A percentile compares a stretch with the other conserved stretches of the same genome.
Evolutionary conservation across 2,888 invertebrate genomes (phyloP).

Genomic region (Troides helena): DNA sequence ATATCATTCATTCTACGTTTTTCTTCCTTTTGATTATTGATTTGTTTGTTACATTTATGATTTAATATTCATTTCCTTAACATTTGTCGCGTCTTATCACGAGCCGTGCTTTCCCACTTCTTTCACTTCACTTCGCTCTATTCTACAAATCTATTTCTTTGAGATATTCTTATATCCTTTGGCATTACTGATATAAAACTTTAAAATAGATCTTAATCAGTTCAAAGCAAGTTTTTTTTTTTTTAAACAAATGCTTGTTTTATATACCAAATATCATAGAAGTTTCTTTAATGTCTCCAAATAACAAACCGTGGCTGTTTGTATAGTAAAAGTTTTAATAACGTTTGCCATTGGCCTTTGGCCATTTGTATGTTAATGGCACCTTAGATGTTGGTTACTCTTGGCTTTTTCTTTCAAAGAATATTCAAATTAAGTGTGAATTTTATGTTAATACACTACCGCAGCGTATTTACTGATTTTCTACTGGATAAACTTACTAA

Average conservation of each 20-base stretch:
- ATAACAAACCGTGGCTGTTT: not conserved
- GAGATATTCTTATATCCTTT: no score
- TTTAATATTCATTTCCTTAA: no score
- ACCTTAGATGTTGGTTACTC: not conserved
- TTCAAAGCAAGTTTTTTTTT: no score
- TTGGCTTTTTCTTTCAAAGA: conserved; percentile 1
- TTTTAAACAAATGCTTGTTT: not conserved
- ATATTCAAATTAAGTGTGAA: conserved; percentile 6
- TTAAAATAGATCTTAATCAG: no score
- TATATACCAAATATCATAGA: not conserved
- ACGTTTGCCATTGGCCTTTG: not conserved
- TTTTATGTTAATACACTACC: not conserved
- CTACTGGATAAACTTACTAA: not conserved
- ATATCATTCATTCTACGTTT: no score
- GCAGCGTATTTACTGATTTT: not conserved
- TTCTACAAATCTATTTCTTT: no score
- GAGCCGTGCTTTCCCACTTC: no score
- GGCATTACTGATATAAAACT: no score
- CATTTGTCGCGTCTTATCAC: no score
- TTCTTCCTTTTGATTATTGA: no score
- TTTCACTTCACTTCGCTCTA: no score
- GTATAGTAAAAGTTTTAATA: not conserved
- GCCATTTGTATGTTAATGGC: not conserved
- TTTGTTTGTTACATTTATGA: no score
- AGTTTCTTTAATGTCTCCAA: not conserved